Evolutionary conservation across 2,888 invertebrate species (phyloP), one percentile per base, ranked within the genome.

Genomic region (Drosophila fungiperda): DNA sequence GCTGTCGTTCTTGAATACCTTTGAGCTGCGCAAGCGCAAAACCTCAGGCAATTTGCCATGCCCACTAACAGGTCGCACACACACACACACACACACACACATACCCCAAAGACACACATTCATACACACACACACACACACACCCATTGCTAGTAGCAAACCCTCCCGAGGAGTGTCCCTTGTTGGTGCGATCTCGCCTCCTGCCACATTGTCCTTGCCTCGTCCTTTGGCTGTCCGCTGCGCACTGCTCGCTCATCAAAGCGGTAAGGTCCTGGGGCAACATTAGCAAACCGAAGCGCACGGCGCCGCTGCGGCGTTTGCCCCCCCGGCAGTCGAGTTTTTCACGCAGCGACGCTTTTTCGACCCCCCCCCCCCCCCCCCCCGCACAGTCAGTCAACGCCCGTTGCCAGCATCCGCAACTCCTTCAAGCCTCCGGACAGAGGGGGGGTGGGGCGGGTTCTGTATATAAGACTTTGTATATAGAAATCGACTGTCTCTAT

Each of bases 261-360:
- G 90, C 90, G 85, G 88, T 77, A 87, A 87, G 75, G 72, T 70
- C 87, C 89, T 73, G 78, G 60, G 89, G 87, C 90, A 77, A 88
- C 80, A 90, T 87, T 87, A 90, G 87, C 76, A 87, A 90, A 90
- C 78, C 82, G 87, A 88, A 88, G 90, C 87, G 90, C 71, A 85
- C 69, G 78, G 64, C 71, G 73, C 72, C 71, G 73, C 76, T 29
- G 80, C 49, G 17, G 26, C 67, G 78, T 57, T 62, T 40, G 48
- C 15, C 73, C 80, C 90, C 40, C 54, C 29, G 80, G 90, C 78
- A 45, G 59, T 40, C 52, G 68, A 73, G 65, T 83, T 90, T 87
- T 87, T 86, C 89, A 86, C 84, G 82, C 83, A 88, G 90, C 89
- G 76, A 88, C 89, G 90, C 89, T 86, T 86, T 86, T 86, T 86